Evolutionary conservation across 2,888 invertebrate genomes (phyloP).

Genomic region (Corythucha ciliata): DNA sequence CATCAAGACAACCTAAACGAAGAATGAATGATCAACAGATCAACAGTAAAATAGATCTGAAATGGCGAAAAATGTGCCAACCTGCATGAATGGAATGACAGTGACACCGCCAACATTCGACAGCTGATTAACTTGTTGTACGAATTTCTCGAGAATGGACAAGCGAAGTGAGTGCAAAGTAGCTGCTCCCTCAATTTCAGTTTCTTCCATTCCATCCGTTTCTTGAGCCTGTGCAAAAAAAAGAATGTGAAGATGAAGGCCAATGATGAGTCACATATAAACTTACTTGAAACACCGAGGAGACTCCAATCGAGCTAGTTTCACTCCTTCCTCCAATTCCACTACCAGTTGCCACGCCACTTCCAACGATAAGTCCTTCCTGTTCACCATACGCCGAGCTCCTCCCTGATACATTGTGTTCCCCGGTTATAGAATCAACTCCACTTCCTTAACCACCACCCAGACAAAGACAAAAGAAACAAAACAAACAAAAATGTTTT

Average conservation of each 20-base stretch:
- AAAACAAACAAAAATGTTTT: not conserved
- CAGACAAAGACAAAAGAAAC: not conserved
- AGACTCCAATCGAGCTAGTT: slow-evolving; percentile 47
- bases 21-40: not conserved
- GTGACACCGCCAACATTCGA: slow-evolving; percentile 70
- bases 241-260: not conserved
- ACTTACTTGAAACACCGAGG: slow-evolving; percentile 43
- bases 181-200: slow-evolving; percentile 38
- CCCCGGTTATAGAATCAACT: slow-evolving; percentile 84
- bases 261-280: too few relatives aligned
- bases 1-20: slow-evolving; percentile 68
- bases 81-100: slow-evolving; percentile 87
- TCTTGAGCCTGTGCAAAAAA: slow-evolving; percentile 22
- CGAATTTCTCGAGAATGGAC: slow-evolving; percentile 62
- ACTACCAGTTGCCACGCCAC: slow-evolving; percentile 48
- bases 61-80: slow-evolving; percentile 38
- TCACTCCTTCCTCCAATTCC: slow-evolving; percentile 47
- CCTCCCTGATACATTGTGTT: slow-evolving; percentile 74
- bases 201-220: slow-evolving; percentile 26
- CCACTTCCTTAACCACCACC: slow-evolving; percentile 68
- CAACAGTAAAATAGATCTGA: not conserved
- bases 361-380: slow-evolving; percentile 44
- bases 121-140: slow-evolving; percentile 67
- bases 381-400: slow-evolving; percentile 84
- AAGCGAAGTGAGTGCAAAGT: slow-evolving; percentile 59